phyloP scores from a whole-genome alignment of 2,797 vertebrate species.

The Aeoliscus strigatus region DNA sequence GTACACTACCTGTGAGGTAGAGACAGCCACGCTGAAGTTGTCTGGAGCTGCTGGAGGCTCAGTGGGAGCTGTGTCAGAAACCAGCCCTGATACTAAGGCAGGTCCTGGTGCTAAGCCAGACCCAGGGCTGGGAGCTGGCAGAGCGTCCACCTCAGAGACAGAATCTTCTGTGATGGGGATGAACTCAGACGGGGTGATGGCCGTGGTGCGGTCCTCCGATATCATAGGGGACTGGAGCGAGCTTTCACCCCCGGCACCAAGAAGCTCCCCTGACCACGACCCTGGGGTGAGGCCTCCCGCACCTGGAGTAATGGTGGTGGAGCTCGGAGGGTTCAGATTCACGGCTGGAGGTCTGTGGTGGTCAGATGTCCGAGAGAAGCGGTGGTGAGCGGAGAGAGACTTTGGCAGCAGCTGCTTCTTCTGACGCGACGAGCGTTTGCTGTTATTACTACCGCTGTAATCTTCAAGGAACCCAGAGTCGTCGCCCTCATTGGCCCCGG shows the following conservation, averaged over 20 bases:
- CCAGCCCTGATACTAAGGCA: constrained; percentile 15
- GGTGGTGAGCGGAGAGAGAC: constrained; percentile 92
- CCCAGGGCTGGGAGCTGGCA: constrained; percentile 77
- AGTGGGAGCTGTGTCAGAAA: constrained; percentile 21
- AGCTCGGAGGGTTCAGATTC: constrained; percentile 66
- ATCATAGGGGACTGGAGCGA: constrained; percentile 88
- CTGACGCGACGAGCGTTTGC: constrained; percentile 75
- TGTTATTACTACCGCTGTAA: constrained; percentile 69
- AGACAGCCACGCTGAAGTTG: constrained; percentile 66
- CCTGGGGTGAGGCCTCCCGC: constrained; percentile 67
- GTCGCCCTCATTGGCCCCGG: constrained; percentile 87
- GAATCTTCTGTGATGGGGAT: constrained; percentile 90
- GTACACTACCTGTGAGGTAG: constrained; percentile 77
- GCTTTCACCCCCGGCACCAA: constrained; percentile 74
- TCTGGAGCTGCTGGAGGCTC: constrained; percentile 57
- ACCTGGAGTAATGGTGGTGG: constrained; percentile 36
- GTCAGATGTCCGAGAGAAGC: constrained; percentile 81
- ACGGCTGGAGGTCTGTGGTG: constrained; percentile 66
- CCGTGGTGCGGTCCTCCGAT: constrained; percentile 90
- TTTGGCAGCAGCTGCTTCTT: constrained; percentile 90
- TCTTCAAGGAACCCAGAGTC: constrained; percentile 94
- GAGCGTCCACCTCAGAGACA: constrained; percentile 84
- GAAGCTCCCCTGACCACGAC: constrained; percentile 77
- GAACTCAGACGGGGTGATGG: constrained; percentile 92
- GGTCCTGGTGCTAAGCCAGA: constrained; percentile 29